Evolutionary conservation across 2,888 invertebrate genomes (phyloP).

Genomic region (Ectobius pallidus): DNA sequence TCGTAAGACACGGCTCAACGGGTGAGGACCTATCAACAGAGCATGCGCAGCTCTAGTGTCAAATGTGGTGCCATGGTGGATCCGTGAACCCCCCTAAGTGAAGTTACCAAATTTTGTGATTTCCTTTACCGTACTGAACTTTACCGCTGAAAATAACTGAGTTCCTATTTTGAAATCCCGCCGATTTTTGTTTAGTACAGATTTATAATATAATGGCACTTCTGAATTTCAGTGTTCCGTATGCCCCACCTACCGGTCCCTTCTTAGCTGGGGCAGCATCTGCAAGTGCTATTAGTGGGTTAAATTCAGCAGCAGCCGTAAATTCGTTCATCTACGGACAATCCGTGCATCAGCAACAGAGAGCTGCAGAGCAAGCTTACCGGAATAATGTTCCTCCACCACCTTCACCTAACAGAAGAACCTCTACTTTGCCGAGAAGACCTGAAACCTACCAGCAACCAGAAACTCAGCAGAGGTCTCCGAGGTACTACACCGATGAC

Average conservation of each 20-base stretch:
- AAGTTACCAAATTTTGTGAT: too few relatives aligned
- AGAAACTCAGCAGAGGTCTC: conserved; percentile 34
- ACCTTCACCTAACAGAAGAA: conserved; percentile 40
- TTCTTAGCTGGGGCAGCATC: conserved; percentile 48
- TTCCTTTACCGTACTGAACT: too few relatives aligned
- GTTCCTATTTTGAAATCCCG: too few relatives aligned
- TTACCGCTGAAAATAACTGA: too few relatives aligned
- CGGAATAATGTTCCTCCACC: conserved; percentile 43
- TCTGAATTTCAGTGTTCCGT: conserved; percentile 52
- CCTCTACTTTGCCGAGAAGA: conserved; percentile 25
- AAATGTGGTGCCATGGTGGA: neutral
- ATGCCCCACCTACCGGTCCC: conserved; percentile 50
- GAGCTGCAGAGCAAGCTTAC: conserved; percentile 42
- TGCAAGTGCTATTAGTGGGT: conserved; percentile 45
- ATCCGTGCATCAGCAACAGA: conserved; percentile 3
- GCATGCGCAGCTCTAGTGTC: neutral
- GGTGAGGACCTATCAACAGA: neutral
- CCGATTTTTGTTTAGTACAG: neutral
- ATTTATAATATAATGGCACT: conserved; percentile 49
- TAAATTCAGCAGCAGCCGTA: conserved; percentile 43
- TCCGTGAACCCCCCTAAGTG: too few relatives aligned
- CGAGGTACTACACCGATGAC: conserved; percentile 30
- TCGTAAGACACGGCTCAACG: neutral
- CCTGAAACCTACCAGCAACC: conserved; percentile 37
- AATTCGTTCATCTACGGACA: conserved; percentile 41